phyloP scores from a whole-genome alignment of 2,888 invertebrate genomes.

The Tiliacea citrago region DNA sequence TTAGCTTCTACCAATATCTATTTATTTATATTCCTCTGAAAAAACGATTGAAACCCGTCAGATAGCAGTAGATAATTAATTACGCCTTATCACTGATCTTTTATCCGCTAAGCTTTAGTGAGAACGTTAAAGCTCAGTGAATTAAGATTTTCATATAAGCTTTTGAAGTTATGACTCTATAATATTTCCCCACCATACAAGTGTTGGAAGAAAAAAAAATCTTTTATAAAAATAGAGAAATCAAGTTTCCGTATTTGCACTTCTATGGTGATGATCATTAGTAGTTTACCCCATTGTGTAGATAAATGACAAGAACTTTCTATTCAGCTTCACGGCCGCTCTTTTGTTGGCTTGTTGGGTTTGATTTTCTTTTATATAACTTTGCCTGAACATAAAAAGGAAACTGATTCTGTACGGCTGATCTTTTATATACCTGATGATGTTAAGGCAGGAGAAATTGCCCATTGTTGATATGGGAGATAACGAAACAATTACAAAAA shows the following conservation, averaged over 20 bases:
- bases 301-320: constrained; percentile 50
- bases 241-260: constrained; percentile 34
- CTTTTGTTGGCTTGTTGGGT: constrained; percentile 30
- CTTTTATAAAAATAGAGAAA: constrained; percentile 26
- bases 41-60: background rate
- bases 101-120: too few species aligned
- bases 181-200: background rate
- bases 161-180: background rate
- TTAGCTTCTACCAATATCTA: background rate
- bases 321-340: constrained; percentile 47
- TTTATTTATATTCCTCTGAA: background rate
- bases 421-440: background rate
- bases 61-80: background rate
- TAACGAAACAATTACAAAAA: background rate
- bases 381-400: constrained; percentile 8
- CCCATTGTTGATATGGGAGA: background rate
- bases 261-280: constrained; percentile 39
- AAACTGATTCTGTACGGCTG: background rate
- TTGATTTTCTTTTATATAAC: constrained; percentile 6
- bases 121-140: too few species aligned
- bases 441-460: background rate
- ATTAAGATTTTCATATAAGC: background rate
- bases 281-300: constrained; percentile 49
- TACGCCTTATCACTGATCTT: background rate
- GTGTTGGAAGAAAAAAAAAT: constrained; percentile 21